Evolutionary conservation across 2,888 invertebrate genomes (phyloP).

Genomic region (Parasteatoda lunata): DNA sequence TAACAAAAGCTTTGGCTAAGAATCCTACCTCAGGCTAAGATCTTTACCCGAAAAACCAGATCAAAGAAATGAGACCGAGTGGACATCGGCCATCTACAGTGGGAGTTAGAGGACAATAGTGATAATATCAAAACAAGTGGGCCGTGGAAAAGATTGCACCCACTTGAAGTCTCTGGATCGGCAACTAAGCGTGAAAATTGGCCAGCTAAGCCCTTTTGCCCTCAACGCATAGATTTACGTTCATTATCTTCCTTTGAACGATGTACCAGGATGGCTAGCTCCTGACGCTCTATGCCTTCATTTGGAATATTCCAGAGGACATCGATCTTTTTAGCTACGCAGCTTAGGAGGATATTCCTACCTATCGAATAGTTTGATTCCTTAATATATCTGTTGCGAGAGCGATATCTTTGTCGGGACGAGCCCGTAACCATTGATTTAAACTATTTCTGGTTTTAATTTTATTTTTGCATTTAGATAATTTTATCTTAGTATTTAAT

Average conservation of each 20-base stretch:
- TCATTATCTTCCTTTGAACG: constrained; percentile 49
- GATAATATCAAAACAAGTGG: constrained; percentile 59
- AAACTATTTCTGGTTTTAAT: too few species aligned
- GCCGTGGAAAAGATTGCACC: constrained; percentile 67
- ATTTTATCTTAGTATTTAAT: too few species aligned
- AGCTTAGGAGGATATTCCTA: background rate
- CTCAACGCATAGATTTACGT: constrained; percentile 50
- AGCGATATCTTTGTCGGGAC: too few species aligned
- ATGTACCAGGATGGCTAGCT: background rate
- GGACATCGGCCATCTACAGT: background rate
- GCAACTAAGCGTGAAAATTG: constrained; percentile 65
- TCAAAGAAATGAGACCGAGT: constrained; percentile 31
- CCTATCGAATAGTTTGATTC: background rate
- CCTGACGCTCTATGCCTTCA: constrained; percentile 5
- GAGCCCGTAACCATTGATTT: too few species aligned
- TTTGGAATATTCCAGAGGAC: constrained; percentile 13
- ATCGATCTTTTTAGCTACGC: constrained; percentile 22
- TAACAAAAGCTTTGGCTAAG: too few species aligned
- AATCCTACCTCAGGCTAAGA: too few species aligned
- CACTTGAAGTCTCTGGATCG: constrained; percentile 39
- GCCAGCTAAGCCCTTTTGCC: constrained; percentile 55
- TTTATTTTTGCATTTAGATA: too few species aligned
- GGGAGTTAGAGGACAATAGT: constrained; percentile 43
- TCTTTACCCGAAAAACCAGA: constrained; percentile 4
- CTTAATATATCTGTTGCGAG: background rate